Evolutionary conservation across 2,888 invertebrate genomes (phyloP).

Genomic region (Ellobium chinense): DNA sequence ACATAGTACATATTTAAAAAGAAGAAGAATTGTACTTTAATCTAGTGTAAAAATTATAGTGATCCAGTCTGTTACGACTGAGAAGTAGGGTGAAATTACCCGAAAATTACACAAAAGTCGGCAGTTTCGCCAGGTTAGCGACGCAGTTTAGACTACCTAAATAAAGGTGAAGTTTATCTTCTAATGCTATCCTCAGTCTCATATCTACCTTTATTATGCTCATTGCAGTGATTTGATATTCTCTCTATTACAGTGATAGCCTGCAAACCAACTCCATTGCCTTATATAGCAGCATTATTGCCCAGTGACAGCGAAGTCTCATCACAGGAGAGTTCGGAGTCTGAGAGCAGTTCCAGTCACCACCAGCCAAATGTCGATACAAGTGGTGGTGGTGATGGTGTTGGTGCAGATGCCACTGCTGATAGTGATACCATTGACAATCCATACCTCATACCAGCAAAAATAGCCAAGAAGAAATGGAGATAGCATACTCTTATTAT

Average conservation of each 20-base stretch:
- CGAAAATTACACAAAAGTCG: no score
- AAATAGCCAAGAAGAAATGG: slow-evolving; percentile 73
- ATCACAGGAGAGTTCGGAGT: slow-evolving; percentile 82
- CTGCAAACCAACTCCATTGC: slow-evolving; percentile 88
- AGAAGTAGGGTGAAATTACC: no score
- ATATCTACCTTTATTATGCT: no score
- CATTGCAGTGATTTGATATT: no score
- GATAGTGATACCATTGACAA: slow-evolving; percentile 84
- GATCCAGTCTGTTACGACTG: no score
- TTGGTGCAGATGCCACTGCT: slow-evolving; percentile 25
- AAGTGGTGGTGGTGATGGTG: neutral
- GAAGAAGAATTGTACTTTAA: no score
- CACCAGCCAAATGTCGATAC: slow-evolving; percentile 1
- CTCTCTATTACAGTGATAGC: slow-evolving; percentile 87
- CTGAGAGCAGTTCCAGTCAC: slow-evolving; percentile 50
- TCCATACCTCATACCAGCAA: slow-evolving; percentile 84
- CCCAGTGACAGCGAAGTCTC: slow-evolving; percentile 97
- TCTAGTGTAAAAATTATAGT: no score
- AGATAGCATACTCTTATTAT: slow-evolving; percentile 26
- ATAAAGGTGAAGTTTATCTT: no score
- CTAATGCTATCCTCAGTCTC: no score
- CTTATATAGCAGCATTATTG: slow-evolving; percentile 91
- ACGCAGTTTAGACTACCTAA: no score
- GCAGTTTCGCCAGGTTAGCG: no score
- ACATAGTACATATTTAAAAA: no score